phyloP scores from a whole-genome alignment of 2,888 invertebrate species.

The Phania funesta region DNA sequence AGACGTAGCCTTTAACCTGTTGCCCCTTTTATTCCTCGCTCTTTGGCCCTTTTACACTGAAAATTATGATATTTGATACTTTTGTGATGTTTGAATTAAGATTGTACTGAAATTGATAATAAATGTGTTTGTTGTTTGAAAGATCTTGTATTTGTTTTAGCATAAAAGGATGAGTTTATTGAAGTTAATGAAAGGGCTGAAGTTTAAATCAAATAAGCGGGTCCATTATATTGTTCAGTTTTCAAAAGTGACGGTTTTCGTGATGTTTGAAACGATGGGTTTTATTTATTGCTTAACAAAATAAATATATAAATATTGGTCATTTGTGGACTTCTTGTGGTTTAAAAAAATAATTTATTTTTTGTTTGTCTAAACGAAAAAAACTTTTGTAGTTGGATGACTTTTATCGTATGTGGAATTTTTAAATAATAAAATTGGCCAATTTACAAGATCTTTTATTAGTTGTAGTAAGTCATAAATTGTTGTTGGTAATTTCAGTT shows the following conservation, averaged over 20 bases:
- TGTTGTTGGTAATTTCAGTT: too few species aligned
- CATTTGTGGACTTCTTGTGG: too few species aligned
- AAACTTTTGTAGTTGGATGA: too few species aligned
- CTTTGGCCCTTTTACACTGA: neutral
- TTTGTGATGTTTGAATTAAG: slow-evolving; percentile 14
- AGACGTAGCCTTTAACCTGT: slow-evolving; percentile 33
- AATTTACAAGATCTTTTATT: too few species aligned
- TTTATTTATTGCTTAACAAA: slow-evolving; percentile 15
- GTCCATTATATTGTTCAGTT: slow-evolving; percentile 21
- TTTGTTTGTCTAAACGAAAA: too few species aligned
- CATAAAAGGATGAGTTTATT: slow-evolving; percentile 39
- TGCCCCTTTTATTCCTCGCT: neutral
- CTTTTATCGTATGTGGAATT: too few species aligned
- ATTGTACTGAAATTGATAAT: slow-evolving; percentile 22
- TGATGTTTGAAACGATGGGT: neutral
- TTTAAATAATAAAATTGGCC: too few species aligned
- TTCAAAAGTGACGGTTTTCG: neutral
- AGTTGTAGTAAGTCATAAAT: too few species aligned
- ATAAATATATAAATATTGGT: slow-evolving; percentile 22
- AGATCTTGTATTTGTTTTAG: neutral
- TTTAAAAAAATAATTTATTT: too few species aligned
- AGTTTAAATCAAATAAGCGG: slow-evolving; percentile 29
- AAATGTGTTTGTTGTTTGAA: neutral
- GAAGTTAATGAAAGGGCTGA: slow-evolving; percentile 18
- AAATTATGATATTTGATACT: slow-evolving; percentile 44